Base-by-base conservation (phyloP, 2,888 invertebrate species). In the Mythimna loreyi region DNA sequence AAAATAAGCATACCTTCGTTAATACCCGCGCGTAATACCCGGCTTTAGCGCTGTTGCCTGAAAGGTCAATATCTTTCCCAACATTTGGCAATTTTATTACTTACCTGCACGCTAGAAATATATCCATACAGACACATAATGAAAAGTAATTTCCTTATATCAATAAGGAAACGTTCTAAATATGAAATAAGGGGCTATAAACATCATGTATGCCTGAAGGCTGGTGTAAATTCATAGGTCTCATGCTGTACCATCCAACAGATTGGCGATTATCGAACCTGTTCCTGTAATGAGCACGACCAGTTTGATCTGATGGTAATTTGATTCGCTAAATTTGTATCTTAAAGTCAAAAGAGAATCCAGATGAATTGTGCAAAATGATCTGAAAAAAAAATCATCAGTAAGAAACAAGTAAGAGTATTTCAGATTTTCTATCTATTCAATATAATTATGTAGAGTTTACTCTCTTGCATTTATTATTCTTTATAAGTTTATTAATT, bases 221-320 rank as follows among this genome's bases (percentile, higher is more conserved):
- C 79, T 68, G 56, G 28, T 71, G 72, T 75, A 68, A 70, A 80
- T 78, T 81, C 80, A 75, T 77, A 55, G 64, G 69, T 72, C 64
- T 68, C 72, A 69, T 65, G 69, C 57, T 33, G 23, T 30, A 25
- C 63, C 59, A 57, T 72, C 73, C 68, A 52, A 57, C n/a, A 60
- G 63, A 81, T 72, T 64, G 63, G 64, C 23, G 77, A 80, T 67
- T 62, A 81, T 77, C 59, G 52, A 57, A 62, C 36, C 47, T 68
- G 63, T 81, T 30, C 25, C 13, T 63, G 40, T 70, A 47, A 67
- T 72, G 47, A 75, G 33, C 45, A 45, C 28, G 45, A 70, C 23
- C 5, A 56, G 47, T 67, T 59, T 49, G 49, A 59, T 36, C 45
- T n/a, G 25, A 50, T 45, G 13, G 28, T 28, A 8, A 49, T 57